Evolutionary conservation across 2,797 vertebrate genomes (phyloP).

Genomic region (Melanotaenia parkinsoni): DNA sequence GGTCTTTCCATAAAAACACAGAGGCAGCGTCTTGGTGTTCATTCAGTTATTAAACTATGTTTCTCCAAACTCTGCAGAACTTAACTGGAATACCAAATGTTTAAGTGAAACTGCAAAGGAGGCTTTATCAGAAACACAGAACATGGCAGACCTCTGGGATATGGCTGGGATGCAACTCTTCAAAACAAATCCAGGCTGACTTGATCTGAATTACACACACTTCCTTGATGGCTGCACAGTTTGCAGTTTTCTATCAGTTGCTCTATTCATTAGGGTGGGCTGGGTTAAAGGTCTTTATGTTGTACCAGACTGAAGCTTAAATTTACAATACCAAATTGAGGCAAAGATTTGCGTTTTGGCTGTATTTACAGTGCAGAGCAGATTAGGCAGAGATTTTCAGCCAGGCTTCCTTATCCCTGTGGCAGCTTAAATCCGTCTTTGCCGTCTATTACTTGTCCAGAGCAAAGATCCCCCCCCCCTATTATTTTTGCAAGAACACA

Average conservation of each 20-base stretch:
- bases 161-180: background rate
- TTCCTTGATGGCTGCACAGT: background rate
- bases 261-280: background rate
- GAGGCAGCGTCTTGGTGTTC: no score
- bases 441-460: slow-evolving; percentile 53
- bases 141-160: background rate
- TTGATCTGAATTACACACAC: slow-evolving; percentile 8
- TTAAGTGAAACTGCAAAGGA: slow-evolving; percentile 1
- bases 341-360: slow-evolving; percentile 48
- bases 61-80: background rate
- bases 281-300: slow-evolving; percentile 4
- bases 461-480: slow-evolving; percentile 39
- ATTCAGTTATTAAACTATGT: background rate
- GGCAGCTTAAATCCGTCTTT: slow-evolving; percentile 63
- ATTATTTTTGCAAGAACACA: slow-evolving; percentile 47
- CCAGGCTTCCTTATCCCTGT: slow-evolving; percentile 61
- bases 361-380: slow-evolving; percentile 52
- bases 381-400: slow-evolving; percentile 68
- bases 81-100: slow-evolving; percentile 8
- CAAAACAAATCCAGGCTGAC: slow-evolving; percentile 21
- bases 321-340: slow-evolving; percentile 26
- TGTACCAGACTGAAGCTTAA: slow-evolving; percentile 10
- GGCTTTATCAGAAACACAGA: background rate
- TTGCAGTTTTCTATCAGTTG: background rate
- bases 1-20: slow-evolving; percentile 1